Evolutionary conservation across 2,113 vertebrate species (phyloP), one percentile per base, ranked within the genome.

Genomic region (Mormyrus iriodes): DNA sequence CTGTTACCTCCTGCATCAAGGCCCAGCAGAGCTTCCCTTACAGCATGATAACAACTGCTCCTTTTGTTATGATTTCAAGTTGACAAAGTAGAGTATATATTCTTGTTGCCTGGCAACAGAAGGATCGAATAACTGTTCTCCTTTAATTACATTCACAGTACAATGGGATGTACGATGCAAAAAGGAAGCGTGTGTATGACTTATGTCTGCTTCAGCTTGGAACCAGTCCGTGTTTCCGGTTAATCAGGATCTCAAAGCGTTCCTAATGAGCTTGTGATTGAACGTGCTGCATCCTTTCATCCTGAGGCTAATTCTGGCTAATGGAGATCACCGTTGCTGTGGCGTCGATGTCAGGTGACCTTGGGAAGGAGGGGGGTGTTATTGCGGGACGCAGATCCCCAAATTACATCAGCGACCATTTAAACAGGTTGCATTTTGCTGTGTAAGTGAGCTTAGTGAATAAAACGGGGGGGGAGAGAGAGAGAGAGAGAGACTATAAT

Each of bases 101-200:
- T 46, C 39, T 19, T 48, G 88, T 85, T 61, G 88, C 88, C 53
- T 61, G 73, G 52, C 88, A 85, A 65, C 88, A 21, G 21, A 61
- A 61, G 5, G n/a, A 48, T 88, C 17, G 4, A 88, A 39, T 88
- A 65, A 21, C 76, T 27, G 15, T 44, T 39, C 39, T 10, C 7
- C 13, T 58, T 48, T 7, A 48, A 46, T 46, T 84, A 24, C 19
- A 48, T 48, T 48, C 42, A 46, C 17, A 46, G 46, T 51, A 49
- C 27, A 51, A 4, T 13, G 48, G n/a, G n/a, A 7, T 85, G 49
- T 31, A 12, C 5, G 27, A 82, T 21, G 31, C n/a, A 52, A 85
- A 85, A 51, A 85, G n/a, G 21, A 12, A 24, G 44, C 24, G 24
- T 31, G 46, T 35, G 4, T 21, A 35, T 48, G n/a, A 39, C 58